Evolutionary conservation across 2,888 invertebrate species (phyloP).

Genomic region (Xiphydria camelus): DNA sequence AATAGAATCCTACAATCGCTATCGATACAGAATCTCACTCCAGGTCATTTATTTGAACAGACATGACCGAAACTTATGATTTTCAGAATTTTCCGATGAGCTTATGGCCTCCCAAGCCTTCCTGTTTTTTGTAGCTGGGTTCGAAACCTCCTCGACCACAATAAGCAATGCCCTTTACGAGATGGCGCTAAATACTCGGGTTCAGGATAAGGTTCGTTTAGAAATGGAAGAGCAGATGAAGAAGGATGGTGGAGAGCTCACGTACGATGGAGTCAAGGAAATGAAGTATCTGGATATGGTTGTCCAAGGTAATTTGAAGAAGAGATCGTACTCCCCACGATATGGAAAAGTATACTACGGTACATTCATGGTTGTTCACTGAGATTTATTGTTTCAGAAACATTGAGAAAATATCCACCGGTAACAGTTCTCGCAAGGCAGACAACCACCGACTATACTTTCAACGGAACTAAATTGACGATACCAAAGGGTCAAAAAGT

Average conservation of each 20-base stretch:
- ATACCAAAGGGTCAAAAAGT: conserved; percentile 30
- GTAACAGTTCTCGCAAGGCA: conserved; percentile 21
- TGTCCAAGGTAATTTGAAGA: conserved; percentile 14
- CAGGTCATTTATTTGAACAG: no score
- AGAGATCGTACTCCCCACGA: no score
- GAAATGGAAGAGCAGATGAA: conserved; percentile 21
- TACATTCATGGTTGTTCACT: no score
- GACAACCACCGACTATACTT: conserved; percentile 27
- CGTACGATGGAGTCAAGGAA: conserved; percentile 8
- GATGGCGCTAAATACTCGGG: conserved; percentile 24
- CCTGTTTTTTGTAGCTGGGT: conserved; percentile 43
- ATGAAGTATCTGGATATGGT: conserved; percentile 13
- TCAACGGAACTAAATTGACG: conserved; percentile 31
- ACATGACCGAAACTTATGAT: neutral
- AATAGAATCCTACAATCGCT: no score
- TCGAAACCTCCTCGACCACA: conserved; percentile 38
- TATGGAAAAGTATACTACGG: no score
- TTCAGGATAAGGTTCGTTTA: conserved; percentile 31
- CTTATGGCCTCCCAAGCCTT: conserved; percentile 39
- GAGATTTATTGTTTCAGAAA: conserved; percentile 32
- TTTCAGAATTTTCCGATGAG: conserved; percentile 30
- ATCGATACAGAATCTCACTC: no score
- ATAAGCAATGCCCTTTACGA: conserved; percentile 31
- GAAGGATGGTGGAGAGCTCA: conserved; percentile 1
- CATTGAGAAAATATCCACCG: conserved; percentile 37